These are phyloP conservation scores for Esperia sulphurella DNA, from an alignment of 2,888 invertebrate species.

Conservation along the genomic window DNA sequence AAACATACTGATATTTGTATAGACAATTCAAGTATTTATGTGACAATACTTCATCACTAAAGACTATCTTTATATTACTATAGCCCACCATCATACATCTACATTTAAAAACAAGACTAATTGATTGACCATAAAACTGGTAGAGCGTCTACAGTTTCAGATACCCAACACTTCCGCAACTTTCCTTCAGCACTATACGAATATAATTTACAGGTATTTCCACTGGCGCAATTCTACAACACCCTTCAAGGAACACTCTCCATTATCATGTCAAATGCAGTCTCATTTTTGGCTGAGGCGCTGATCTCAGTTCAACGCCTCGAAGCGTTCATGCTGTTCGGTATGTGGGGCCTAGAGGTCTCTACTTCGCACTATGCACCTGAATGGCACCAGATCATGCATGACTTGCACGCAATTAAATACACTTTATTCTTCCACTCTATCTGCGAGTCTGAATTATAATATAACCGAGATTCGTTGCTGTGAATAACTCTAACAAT, in stretches of 20 bases:
- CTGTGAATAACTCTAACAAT: constrained; percentile 10
- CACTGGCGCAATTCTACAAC: constrained; percentile 82
- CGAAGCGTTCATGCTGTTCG: constrained; percentile 79
- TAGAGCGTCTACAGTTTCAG: neutral
- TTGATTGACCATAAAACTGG: too few species aligned
- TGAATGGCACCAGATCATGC: constrained; percentile 9
- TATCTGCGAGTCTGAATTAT: constrained; percentile 40
- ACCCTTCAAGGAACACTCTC: constrained; percentile 81
- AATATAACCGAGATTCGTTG: constrained; percentile 38
- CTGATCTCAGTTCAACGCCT: constrained; percentile 80
- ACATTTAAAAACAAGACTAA: too few species aligned
- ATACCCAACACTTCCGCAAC: neutral
- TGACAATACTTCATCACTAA: too few species aligned
- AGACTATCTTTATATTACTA: too few species aligned
- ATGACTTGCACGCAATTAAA: constrained; percentile 9
- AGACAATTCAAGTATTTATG: too few species aligned
- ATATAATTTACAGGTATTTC: constrained; percentile 73
- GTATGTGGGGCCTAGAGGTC: constrained; percentile 48
- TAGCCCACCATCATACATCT: too few species aligned
- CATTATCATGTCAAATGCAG: constrained; percentile 80
- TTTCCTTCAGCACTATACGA: constrained; percentile 12
- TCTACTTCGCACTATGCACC: constrained; percentile 16
- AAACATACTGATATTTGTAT: too few species aligned
- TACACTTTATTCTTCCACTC: constrained; percentile 2
- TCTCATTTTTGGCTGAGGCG: constrained; percentile 80